Evolutionary conservation across 2,797 vertebrate species (phyloP), one percentile per base, ranked within the genome.

Genomic region (Clarias pachynema): DNA sequence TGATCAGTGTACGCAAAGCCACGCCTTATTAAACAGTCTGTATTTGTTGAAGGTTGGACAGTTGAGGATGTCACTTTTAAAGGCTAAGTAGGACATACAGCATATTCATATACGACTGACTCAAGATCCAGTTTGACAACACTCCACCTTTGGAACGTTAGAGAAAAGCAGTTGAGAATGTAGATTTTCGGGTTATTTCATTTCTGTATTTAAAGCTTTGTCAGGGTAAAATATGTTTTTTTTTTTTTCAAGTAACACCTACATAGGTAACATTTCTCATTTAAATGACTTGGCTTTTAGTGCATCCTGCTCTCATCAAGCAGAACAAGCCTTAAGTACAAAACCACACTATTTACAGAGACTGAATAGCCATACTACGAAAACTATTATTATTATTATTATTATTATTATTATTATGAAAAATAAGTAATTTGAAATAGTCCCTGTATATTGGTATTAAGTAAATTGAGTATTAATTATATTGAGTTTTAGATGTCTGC

Each of bases 11-110:
- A 53, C 29, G 34, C n/a, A 44, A 57, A 81, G 34, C 22, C 37
- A 34, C 29, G 93, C 95, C 96, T n/a, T 22, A 94, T 94, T 92
- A 88, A 89, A 88, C 87, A 89, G 16, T 57, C 2, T 34, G n/a
- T 53, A 31, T 83, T 74, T 74, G 44, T 57, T n/a, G 14, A 68
- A 68, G 79, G 62, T 56, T 1, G 60, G 40, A 65, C 60, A 29
- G 24, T 16, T 44, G 59, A 79, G 34, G 60, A 80, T 5, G 10
- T 40, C 44, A 49, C 44, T 49, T 49, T 49, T 49, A 49, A 12
- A 1, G 44, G 44, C 44, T 49, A 49, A 49, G 37, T 40, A 40
- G 37, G 37, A 40, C 37, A 40, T 40, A 40, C 37, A 40, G 5
- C 37, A 40, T 40, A 40, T 40, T 40, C 37, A 40, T 40, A 40